Percentiles rank a stretch among this genome's conserved stretches.
Evolutionary conservation across 2,797 vertebrate genomes (phyloP).

Genomic region (Pangasius larnaudii): DNA sequence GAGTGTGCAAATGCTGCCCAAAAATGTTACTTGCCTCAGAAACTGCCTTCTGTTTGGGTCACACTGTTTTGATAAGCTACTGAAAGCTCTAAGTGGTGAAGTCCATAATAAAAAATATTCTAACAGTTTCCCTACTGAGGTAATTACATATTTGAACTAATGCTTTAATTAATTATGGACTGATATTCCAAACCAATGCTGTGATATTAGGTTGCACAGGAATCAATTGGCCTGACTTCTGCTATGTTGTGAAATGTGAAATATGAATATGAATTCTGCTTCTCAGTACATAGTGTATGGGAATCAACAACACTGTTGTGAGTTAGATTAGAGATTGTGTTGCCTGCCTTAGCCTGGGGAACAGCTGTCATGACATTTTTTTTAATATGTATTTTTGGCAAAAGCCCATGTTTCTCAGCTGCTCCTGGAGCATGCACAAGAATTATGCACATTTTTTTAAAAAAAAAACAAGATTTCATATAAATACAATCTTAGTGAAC

Average conservation of each 20-base stretch:
- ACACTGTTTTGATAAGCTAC: not conserved
- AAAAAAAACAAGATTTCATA: not conserved
- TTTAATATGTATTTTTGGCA: constrained; percentile 28
- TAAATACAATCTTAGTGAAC: not conserved
- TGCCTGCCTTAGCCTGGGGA: not conserved
- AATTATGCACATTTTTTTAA: not conserved
- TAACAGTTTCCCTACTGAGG: not conserved
- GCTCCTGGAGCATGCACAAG: not conserved
- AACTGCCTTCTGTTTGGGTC: no score
- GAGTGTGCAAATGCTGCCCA: not conserved
- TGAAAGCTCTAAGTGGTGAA: not conserved
- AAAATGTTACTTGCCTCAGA: not conserved
- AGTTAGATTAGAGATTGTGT: constrained; percentile 16
- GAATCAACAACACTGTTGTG: not conserved
- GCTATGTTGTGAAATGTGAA: constrained; percentile 4
- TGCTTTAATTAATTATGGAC: not conserved
- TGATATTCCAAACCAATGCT: not conserved
- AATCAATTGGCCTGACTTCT: not conserved
- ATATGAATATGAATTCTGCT: constrained; percentile 14
- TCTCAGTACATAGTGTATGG: not conserved
- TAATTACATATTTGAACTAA: not conserved
- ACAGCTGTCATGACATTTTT: constrained; percentile 32
- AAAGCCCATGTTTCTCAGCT: constrained; percentile 8
- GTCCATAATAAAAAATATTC: not conserved
- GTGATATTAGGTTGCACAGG: not conserved